Conservation (phyloP, 64 coral and sea anemone genomes). For the Montipora capricornis region DNA sequence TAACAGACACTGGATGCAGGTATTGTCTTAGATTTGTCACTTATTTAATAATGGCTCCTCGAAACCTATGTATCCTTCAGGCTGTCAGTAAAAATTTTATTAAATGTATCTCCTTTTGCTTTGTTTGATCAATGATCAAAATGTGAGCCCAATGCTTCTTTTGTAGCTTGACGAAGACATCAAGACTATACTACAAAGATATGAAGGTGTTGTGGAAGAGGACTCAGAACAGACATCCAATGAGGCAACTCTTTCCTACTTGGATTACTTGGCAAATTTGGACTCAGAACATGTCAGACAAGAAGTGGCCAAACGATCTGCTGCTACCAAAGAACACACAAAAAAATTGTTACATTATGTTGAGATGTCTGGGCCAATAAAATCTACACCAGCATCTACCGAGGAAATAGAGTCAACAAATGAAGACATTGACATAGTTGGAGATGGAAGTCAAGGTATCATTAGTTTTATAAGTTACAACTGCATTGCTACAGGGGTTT, state of each 20-base stretch:
- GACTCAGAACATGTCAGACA: slow-evolving; percentile 72
- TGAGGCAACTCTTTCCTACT: slow-evolving; percentile 75
- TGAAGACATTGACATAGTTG: not conserved
- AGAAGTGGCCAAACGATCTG: slow-evolving; percentile 83
- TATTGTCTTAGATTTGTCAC: not conserved
- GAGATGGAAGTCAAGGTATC: slow-evolving; percentile 12
- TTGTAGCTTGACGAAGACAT: slow-evolving; percentile 93
- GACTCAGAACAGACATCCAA: slow-evolving; percentile 74
- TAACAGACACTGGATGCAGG: slow-evolving; percentile 96
- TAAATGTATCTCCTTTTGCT: too few species aligned
- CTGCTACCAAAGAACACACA: slow-evolving; percentile 74
- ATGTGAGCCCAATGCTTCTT: not conserved
- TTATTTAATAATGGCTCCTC: too few species aligned
- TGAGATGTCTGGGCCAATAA: slow-evolving; percentile 57
- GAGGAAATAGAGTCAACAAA: not conserved
- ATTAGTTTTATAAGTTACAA: not conserved
- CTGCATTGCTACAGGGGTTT: too few species aligned
- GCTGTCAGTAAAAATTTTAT: too few species aligned
- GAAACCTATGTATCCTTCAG: too few species aligned
- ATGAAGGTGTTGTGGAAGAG: slow-evolving; percentile 73
- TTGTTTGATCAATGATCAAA: too few species aligned
- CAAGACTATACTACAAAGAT: slow-evolving; percentile 86
- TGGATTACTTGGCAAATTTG: slow-evolving; percentile 74
- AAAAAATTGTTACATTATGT: slow-evolving; percentile 79
- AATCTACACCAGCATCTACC: not conserved